Evolutionary conservation across 2,113 vertebrate genomes (phyloP), one percentile per base, ranked within the genome.

Genomic region (Stegostoma tigrinum): DNA sequence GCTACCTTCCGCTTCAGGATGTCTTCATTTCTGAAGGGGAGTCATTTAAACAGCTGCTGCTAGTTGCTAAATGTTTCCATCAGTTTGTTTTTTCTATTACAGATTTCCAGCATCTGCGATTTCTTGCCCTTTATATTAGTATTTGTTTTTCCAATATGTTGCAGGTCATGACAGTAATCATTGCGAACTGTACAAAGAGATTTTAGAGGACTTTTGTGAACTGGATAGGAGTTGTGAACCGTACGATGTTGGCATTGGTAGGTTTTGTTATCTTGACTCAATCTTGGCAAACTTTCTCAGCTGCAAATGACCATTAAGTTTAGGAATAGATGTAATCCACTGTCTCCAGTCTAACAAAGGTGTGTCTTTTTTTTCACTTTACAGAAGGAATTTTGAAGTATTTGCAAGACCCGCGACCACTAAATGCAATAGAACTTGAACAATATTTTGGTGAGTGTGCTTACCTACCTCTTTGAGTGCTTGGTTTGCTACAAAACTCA

Each of bases 371-470:
- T 95, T 23, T 72, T 72, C 72, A 52, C 75, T 34, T 17, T 95
- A 30, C 68, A 95, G 94, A 95, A 27, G 93, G 93, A 24, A 94
- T 94, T 48, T 70, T 94, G 14, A 94, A 94, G 38, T 94, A 72
- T 15, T 94, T 94, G 21, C 93, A 70, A 67, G 93, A 94, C 30
- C 93, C 93, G 48, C 93, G 93, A 24, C 93, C 93, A 27, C 67
- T 70, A 6, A 95, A 75, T 27, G 52, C 94, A 45, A 70, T 95
- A 15, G 94, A 12, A 70, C 38, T 95, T 27, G 94, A 95, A 27
- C 94, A 95, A 52, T 95, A 95, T 52, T 95, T 95, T 95, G 94
- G 94, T 95, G 10, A 48, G 94, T 10, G 12, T 61, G 55, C 55
- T 61, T 61, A 8, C 55, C 55, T 61, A 61, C 7, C 55, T 61